A percentile compares a stretch with the other conserved stretches of the same genome.
Evolutionary conservation across 2,797 vertebrate genomes (phyloP).

Genomic region (Falco berigora): DNA sequence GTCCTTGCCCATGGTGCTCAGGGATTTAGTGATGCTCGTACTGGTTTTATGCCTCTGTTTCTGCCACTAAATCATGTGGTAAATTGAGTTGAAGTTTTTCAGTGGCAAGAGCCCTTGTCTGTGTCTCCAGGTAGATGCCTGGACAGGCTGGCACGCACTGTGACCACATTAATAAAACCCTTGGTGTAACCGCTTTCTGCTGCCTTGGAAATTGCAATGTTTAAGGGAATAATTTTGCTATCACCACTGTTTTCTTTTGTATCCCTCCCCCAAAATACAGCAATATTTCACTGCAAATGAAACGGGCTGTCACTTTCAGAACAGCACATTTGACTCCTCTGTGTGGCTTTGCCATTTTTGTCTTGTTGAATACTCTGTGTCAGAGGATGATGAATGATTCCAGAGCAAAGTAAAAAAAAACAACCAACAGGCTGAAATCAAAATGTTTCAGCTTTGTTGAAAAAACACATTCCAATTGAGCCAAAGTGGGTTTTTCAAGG

Average conservation of each 20-base stretch:
- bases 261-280: neutral
- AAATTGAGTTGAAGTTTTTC: neutral
- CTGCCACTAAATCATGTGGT: neutral
- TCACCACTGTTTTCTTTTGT: neutral
- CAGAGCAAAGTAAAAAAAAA: neutral
- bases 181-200: neutral
- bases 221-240: neutral
- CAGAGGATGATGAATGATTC: constrained; percentile 25
- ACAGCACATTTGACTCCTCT: neutral
- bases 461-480: constrained; percentile 57
- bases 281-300: neutral
- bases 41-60: neutral
- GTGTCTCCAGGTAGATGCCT: neutral
- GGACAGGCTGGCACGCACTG: neutral
- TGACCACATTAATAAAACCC: neutral
- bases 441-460: constrained; percentile 55
- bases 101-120: neutral
- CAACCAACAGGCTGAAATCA: neutral
- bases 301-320: neutral
- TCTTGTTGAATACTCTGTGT: neutral
- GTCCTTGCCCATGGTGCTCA: neutral
- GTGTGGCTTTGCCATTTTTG: constrained; percentile 11
- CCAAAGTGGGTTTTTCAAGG: constrained; percentile 58
- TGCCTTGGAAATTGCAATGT: neutral
- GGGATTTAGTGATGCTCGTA: neutral